A percentile compares a stretch with the other conserved stretches of the same genome.
Evolutionary conservation across 2,113 vertebrate genomes (phyloP).

Genomic region (Maccullochella peelii): DNA sequence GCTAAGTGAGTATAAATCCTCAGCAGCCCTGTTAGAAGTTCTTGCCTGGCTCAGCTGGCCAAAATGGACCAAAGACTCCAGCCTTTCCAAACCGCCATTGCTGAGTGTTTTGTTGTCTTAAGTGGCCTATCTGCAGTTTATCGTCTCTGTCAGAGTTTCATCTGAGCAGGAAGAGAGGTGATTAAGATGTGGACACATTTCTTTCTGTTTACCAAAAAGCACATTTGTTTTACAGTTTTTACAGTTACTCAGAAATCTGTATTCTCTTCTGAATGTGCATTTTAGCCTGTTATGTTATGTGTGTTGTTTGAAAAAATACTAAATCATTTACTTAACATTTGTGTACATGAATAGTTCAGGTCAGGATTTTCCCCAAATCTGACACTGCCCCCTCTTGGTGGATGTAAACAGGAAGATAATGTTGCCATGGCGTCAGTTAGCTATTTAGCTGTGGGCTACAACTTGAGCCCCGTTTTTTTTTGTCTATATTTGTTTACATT

Average conservation of each 20-base stretch:
- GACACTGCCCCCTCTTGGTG: too few species aligned
- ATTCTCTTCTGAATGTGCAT: neutral
- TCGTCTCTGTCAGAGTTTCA: slow-evolving; percentile 9
- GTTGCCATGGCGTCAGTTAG: neutral
- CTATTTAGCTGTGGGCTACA: neutral
- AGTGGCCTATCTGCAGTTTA: slow-evolving; percentile 8
- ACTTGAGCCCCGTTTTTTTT: neutral
- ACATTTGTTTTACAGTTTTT: neutral
- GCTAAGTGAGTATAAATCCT: slow-evolving; percentile 55
- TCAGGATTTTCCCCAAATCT: neutral
- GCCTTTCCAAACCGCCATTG: neutral
- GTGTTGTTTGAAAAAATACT: neutral
- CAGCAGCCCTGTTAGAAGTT: slow-evolving; percentile 21
- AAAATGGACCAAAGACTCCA: neutral
- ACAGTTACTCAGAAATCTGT: neutral
- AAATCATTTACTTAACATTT: neutral
- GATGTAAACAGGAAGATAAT: neutral
- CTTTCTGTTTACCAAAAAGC: neutral
- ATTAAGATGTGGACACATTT: neutral
- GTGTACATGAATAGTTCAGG: neutral
- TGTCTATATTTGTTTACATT: neutral
- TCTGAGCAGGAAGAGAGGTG: neutral
- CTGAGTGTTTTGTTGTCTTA: neutral
- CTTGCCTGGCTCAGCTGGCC: slow-evolving; percentile 19
- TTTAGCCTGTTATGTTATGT: neutral